Evolutionary conservation across 2,113 vertebrate species (phyloP).

Genomic region (Benitochromis conjunctus): DNA sequence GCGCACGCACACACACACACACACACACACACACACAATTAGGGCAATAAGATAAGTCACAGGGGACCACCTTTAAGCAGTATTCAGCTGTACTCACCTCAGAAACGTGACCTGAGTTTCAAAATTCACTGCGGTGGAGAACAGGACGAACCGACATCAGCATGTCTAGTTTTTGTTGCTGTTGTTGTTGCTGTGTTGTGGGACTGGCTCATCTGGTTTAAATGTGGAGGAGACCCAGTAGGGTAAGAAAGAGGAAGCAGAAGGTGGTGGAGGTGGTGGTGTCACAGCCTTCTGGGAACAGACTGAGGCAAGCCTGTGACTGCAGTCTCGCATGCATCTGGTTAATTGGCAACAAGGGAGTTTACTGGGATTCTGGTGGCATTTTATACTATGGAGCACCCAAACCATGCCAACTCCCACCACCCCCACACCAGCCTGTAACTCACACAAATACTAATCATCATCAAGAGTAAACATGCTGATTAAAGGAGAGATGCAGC

Average conservation of each 20-base stretch:
- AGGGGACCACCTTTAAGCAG: not conserved
- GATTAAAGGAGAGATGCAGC: not conserved
- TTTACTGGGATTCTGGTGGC: not conserved
- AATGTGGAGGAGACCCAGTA: constrained; percentile 3
- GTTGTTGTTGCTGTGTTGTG: not conserved
- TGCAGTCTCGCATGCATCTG: not conserved
- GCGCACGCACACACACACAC: not conserved
- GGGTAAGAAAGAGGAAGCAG: not conserved
- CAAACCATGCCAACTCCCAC: not conserved
- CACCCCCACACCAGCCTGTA: not conserved
- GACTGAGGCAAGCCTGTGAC: not conserved
- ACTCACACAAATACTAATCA: not conserved
- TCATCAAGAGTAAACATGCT: not conserved
- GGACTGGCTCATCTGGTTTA: not conserved
- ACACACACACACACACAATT: not conserved
- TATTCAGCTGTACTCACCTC: not conserved
- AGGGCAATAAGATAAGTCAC: constrained; percentile 6
- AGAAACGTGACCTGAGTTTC: not conserved
- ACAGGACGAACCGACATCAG: not conserved
- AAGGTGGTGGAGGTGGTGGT: not conserved
- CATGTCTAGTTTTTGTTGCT: not conserved
- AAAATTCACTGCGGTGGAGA: not conserved
- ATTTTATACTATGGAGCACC: not conserved
- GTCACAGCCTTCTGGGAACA: not conserved
- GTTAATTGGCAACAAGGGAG: not conserved